Evolutionary conservation across 2,888 invertebrate species (phyloP), one percentile per base, ranked within the genome.

Genomic region (Phasia obesa): DNA sequence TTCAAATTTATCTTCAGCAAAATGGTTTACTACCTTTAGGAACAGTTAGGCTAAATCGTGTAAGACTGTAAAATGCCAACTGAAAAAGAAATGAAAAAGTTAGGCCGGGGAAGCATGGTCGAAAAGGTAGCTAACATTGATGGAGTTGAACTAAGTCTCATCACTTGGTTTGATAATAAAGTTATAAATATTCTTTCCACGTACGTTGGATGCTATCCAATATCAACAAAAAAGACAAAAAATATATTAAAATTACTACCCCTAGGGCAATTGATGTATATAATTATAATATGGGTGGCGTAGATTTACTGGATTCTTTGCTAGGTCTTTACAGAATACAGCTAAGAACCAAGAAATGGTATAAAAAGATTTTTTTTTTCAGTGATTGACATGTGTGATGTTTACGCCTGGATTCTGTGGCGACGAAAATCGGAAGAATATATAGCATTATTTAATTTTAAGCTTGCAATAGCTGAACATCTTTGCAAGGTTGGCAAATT

Each of bases 381-480:
- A 31, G 31, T 31, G 55, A 31, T 17, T 17, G 27, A 55, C 4
- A 55, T 55, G 55, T 59, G 42, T 44, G 19, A 44, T 42, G 17
- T 57, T 4, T 57, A 57, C 27, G 13, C 55, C 21, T 70, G 70
- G 35, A 57, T 70, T 70, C 47, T 70, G 57, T 47, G 42, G 47
- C 57, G 31, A 13, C 57, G 47, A 17, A 47, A 59, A 38, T 73
- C 62, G 59, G 19, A 42, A 44, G 44, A 81, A 47, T 81, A 82
- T 49, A 77, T 74, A 57, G 69, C 65, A 19, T 53, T 71, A 11
- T 81, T 75, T 60, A 62, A 69, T 31, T 73, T 80, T 38, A 80
- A 80, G 69, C 73, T 80, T 53, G 55, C 55, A 53, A 81, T 75
- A 78, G 60, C 67, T 78, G 78, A 84, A 71, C 71, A 81, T 73